Evolutionary conservation across 2,888 invertebrate species (phyloP).

Genomic region (Horisme vitalbata): DNA sequence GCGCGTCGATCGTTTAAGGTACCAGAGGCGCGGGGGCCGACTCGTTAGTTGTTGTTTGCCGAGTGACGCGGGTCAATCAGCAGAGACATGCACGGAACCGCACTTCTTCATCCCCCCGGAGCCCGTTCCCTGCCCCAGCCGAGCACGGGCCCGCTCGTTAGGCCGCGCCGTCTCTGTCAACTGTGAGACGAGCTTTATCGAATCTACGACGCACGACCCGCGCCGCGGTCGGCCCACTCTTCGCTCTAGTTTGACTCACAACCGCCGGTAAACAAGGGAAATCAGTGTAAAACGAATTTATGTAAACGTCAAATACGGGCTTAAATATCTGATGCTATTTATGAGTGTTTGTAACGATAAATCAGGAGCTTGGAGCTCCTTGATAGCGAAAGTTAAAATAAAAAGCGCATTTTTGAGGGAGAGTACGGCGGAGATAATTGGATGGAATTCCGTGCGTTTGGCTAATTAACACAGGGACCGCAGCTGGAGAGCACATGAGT

Average conservation of each 20-base stretch:
- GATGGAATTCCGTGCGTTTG: conserved; percentile 67
- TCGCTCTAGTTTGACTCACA: conserved; percentile 72
- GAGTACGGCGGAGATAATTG: conserved; percentile 50
- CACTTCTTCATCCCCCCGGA: conserved; percentile 75
- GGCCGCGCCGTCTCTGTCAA: conserved; percentile 80
- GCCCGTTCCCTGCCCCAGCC: conserved; percentile 47
- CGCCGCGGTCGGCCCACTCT: conserved; percentile 77
- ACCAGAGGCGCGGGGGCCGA: conserved; percentile 78
- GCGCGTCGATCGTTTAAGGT: conserved; percentile 67
- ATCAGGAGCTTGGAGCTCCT: conserved; percentile 24
- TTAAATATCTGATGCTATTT: conserved; percentile 40
- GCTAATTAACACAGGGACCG: conserved; percentile 64
- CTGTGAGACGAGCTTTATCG: conserved; percentile 81
- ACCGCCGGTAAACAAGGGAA: conserved; percentile 79
- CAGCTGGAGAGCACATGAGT: conserved; percentile 71
- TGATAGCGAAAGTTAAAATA: conserved; percentile 25
- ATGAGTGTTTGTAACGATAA: conserved; percentile 30
- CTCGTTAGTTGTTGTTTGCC: conserved; percentile 83
- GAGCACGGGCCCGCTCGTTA: conserved; percentile 64
- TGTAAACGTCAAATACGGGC: conserved; percentile 60
- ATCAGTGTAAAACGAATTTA: conserved; percentile 77
- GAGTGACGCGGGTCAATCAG: conserved; percentile 83
- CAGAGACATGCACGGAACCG: conserved; percentile 83
- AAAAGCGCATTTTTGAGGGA: conserved; percentile 29
- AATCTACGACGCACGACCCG: conserved; percentile 82